These are phyloP conservation scores for Iguana delicatissima DNA, from an alignment of 2,797 vertebrate genomes.

Conservation along the genomic window DNA sequence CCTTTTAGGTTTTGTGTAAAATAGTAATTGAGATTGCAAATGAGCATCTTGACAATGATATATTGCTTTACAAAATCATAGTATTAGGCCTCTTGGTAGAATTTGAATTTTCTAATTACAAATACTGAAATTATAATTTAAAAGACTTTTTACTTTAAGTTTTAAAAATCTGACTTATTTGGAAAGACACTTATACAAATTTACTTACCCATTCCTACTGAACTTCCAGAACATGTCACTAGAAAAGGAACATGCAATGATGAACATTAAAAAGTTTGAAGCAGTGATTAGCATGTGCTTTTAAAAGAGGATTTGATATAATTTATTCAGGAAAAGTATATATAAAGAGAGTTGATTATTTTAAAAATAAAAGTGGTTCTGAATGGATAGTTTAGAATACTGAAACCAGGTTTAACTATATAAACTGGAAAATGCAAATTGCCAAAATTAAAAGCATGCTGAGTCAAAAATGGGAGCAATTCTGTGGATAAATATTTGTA, in stretches of 20 bases:
- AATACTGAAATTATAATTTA: neutral
- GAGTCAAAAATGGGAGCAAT: neutral
- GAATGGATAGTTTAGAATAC: neutral
- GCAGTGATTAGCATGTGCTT: neutral
- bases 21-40: neutral
- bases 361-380: neutral
- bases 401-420: neutral
- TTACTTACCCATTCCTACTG: constrained; percentile 89
- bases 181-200: constrained; percentile 13
- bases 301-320: neutral
- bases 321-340: neutral
- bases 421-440: neutral
- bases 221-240: constrained; percentile 90
- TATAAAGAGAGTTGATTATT: neutral
- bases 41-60: neutral
- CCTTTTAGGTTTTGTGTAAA: neutral
- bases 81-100: neutral
- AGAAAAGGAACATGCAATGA: constrained; percentile 61
- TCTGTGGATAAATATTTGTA: neutral
- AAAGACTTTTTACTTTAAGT: neutral
- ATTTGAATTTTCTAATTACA: neutral
- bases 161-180: neutral
- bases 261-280: neutral
- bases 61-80: neutral
- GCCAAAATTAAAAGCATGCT: neutral